A percentile compares a stretch with the other conserved stretches of the same genome.
Conservation (phyloP, 2,797 vertebrate species). For the Micropoecilia bifurca region DNA sequence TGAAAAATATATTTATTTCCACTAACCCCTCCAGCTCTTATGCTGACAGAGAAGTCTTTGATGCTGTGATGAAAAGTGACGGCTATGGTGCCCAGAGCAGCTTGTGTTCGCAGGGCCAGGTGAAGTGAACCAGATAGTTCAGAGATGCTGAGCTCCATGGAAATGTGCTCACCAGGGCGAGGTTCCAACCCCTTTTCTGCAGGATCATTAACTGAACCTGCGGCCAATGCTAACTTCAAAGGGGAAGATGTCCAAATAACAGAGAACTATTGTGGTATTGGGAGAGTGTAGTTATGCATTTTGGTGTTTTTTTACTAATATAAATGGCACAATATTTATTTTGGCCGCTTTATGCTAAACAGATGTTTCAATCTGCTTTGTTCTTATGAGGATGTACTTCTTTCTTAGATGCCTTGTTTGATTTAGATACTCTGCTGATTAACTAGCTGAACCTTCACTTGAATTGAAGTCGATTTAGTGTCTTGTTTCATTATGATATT, state of each 20-base stretch:
- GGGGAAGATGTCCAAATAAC: constrained; percentile 3
- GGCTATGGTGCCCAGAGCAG: constrained; percentile 51
- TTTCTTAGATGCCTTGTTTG: background rate
- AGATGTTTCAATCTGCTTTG: background rate
- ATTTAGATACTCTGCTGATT: background rate
- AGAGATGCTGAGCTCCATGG: constrained; percentile 46
- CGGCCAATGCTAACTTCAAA: constrained; percentile 33
- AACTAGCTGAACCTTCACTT: background rate
- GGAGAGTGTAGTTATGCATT: background rate
- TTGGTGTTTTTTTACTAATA: background rate
- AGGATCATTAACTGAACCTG: constrained; percentile 31
- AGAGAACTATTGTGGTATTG: background rate
- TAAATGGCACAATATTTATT: background rate
- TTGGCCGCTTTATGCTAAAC: background rate
- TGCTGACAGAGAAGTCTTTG: constrained; percentile 60
- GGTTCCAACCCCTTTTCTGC: constrained; percentile 2
- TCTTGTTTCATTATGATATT: background rate
- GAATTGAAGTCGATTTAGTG: background rate
- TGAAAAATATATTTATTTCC: constrained; percentile 33
- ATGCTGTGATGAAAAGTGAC: constrained; percentile 73
- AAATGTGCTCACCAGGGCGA: constrained; percentile 44
- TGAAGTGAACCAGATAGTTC: constrained; percentile 68
- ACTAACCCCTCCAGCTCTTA: constrained; percentile 32
- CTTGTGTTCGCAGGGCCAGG: constrained; percentile 45
- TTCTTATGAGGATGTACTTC: background rate